These are phyloP conservation scores for Pterostichus madidus DNA, from an alignment of 2,888 invertebrate genomes.

Conservation along the genomic window DNA sequence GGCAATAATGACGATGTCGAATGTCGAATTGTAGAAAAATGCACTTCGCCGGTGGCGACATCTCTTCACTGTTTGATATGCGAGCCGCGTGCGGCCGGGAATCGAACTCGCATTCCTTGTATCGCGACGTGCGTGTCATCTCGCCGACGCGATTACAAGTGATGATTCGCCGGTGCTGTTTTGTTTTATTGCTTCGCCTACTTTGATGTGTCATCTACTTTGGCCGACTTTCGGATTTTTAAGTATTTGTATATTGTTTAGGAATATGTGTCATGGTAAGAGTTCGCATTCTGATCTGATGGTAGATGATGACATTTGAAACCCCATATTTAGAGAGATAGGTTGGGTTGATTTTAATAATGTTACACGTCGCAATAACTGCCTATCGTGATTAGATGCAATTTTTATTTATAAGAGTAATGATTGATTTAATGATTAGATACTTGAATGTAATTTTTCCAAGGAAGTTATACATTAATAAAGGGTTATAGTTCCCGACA, in stretches of 20 bases:
- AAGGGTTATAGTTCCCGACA: no score
- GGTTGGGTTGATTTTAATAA: slow-evolving; percentile 39
- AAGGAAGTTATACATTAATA: no score
- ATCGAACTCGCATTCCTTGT: slow-evolving; percentile 42
- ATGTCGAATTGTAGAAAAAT: slow-evolving; percentile 6
- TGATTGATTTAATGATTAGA: no score
- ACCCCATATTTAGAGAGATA: background rate
- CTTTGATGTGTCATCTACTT: slow-evolving; percentile 20
- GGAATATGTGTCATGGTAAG: slow-evolving; percentile 36
- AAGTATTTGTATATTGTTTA: slow-evolving; percentile 8
- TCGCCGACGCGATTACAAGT: slow-evolving; percentile 49
- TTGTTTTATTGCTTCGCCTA: slow-evolving; percentile 40
- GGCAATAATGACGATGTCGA: slow-evolving; percentile 40
- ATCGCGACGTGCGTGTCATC: slow-evolving; percentile 45
- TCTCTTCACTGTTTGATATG: slow-evolving; percentile 8
- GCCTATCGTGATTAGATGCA: no score
- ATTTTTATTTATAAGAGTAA: no score
- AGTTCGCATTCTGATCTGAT: slow-evolving; percentile 4
- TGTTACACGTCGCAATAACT: background rate
- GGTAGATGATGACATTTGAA: slow-evolving; percentile 12
- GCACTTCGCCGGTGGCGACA: slow-evolving; percentile 29
- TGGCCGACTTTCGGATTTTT: slow-evolving; percentile 33
- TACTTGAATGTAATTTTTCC: no score
- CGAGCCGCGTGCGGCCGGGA: slow-evolving; percentile 21
- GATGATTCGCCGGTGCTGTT: slow-evolving; percentile 10